Base-by-base conservation (phyloP, 2,113 vertebrate genomes). In the Opisthocomus hoazin region DNA sequence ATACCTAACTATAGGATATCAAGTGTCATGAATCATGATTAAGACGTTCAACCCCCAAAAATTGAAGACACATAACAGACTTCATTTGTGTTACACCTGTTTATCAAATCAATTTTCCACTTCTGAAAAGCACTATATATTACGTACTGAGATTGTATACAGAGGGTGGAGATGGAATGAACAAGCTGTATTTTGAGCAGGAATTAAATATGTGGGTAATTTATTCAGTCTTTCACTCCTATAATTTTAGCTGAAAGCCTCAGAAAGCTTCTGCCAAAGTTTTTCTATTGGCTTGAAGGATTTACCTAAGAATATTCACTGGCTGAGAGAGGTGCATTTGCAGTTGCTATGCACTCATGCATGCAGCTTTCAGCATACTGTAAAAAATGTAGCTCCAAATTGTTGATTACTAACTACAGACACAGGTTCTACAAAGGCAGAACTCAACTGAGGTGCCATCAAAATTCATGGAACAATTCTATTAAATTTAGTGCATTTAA, bases 171-270 rank as follows among this genome's bases (percentile, higher is more conserved):
- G 71, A 71, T 30, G 61, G 63, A 84, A 82, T 17, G 60, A 93
- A 60, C 32, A 95, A 92, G 83, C 48, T n/a, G 36, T 37, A 86
- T 86, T 92, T 93, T 57, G 46, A 93, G 74, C 76, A 85, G 21
- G 39, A 91, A 93, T 91, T 96, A 93, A 69, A 79, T 37, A 70
- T 15, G 54, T 4, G 27, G 57, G 50, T 86, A 95, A 97, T 93
- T 86, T 97, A 93, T 92, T 93, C 88, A 64, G 63, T 95, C 86
- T 95, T 77, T 94, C 94, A 75, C 50, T 93, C 53, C 61, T 73
- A 7, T 66, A 85, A 89, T 91, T 95, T 93, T 65, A 93, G n/a
- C 80, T 85, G 86, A 91, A 95, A 87, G 90, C 29, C 90, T 80
- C 75, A 73, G 54, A 95, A 94, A 87, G 15, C 48, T 90, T 90